These are phyloP conservation scores for Temnothorax rugatulus DNA, from an alignment of 2,888 invertebrate species.

Conservation along the genomic window DNA sequence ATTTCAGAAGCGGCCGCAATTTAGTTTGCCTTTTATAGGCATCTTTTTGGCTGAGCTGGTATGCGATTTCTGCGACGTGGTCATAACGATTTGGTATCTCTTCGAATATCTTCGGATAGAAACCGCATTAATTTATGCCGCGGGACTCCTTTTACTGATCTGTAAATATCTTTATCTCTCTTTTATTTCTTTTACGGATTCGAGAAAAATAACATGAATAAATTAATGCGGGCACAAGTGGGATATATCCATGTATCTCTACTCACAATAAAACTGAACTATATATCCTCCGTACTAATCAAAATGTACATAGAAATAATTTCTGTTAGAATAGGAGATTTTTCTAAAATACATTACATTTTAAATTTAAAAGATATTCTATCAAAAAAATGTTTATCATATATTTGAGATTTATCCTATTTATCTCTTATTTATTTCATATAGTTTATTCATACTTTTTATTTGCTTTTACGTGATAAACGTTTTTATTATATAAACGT, in stretches of 20 bases:
- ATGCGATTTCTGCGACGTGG: conserved; percentile 74
- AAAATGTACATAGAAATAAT: not conserved
- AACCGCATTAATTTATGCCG: conserved; percentile 74
- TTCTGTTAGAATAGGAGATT: not conserved
- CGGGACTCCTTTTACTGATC: conserved; percentile 70
- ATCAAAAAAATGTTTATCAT: not conserved
- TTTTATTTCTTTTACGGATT: not conserved
- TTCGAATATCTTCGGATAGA: conserved; percentile 69
- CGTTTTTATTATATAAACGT: not conserved
- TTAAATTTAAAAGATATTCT: not conserved
- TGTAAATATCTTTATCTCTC: conserved; percentile 68
- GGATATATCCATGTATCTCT: not conserved
- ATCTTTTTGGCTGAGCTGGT: conserved; percentile 77
- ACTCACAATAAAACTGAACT: not conserved
- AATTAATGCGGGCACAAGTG: not conserved
- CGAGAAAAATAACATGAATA: not conserved
- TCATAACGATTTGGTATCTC: conserved; percentile 76
- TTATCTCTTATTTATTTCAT: conserved; percentile 10
- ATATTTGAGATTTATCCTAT: not conserved
- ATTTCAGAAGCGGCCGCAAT: conserved; percentile 75
- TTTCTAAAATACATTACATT: not conserved
- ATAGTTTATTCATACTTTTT: conserved; percentile 14
- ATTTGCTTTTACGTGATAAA: not conserved
- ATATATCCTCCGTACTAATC: not conserved
- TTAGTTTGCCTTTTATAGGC: conserved; percentile 79